Conservation (phyloP, 2,797 vertebrate genomes). For the Heterohyrax brucei region DNA sequence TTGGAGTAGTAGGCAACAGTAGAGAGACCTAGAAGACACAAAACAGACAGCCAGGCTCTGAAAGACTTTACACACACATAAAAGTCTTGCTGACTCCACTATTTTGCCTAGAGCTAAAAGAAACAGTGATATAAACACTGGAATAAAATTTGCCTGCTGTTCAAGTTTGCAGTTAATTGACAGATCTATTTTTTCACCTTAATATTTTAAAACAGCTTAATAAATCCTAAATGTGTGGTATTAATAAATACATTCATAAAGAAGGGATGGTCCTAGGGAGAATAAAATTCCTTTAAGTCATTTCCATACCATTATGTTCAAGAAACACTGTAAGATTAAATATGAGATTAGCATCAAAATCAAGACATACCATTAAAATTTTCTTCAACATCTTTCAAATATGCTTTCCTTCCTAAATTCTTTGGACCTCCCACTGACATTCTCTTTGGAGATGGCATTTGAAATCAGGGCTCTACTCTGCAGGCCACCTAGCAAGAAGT, state of each 20-base stretch:
- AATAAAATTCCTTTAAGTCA: constrained; percentile 80
- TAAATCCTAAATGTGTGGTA: constrained; percentile 42
- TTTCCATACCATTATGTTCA: constrained; percentile 81
- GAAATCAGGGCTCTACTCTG: constrained; percentile 84
- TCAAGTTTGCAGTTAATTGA: constrained; percentile 77
- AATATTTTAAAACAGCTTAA: constrained; percentile 81
- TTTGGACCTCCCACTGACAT: constrained; percentile 83
- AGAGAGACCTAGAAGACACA: constrained; percentile 4
- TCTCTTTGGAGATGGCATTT: constrained; percentile 81
- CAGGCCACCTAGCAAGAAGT: constrained; percentile 81
- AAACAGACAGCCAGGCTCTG: background rate
- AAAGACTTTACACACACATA: background rate
- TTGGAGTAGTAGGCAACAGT: background rate
- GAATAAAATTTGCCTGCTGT: constrained; percentile 46
- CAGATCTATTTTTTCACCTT: constrained; percentile 53
- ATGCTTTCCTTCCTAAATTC: constrained; percentile 75
- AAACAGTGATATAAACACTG: constrained; percentile 58
- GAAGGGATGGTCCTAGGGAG: constrained; percentile 63
- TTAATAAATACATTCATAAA: constrained; percentile 78
- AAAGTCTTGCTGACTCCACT: background rate
- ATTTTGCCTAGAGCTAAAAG: constrained; percentile 52
- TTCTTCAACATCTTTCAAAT: constrained; percentile 82
- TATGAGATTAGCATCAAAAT: constrained; percentile 83
- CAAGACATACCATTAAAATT: constrained; percentile 74
- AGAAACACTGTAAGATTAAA: constrained; percentile 78